These are phyloP conservation scores for Mastomys natalensis DNA, from an alignment of 2,113 vertebrate genomes.

Conservation along the genomic window DNA sequence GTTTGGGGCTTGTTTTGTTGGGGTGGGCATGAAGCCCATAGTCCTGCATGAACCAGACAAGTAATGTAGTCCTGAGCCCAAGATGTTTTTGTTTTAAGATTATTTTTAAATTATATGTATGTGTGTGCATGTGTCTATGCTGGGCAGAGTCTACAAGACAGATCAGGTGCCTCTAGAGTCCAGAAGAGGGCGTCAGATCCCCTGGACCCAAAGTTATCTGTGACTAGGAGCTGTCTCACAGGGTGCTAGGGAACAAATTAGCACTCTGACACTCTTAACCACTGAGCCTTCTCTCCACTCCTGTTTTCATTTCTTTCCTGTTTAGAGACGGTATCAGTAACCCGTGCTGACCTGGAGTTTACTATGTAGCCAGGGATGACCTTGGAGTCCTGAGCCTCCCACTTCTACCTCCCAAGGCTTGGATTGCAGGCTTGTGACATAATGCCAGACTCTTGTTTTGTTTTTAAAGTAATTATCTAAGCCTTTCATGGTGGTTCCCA, in stretches of 20 bases:
- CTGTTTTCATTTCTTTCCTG: background rate
- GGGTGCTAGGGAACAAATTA: background rate
- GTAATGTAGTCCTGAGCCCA: background rate
- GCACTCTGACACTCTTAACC: too few species aligned
- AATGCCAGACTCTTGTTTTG: background rate
- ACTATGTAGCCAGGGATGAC: background rate
- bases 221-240: too few species aligned
- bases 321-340: background rate
- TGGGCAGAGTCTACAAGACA: background rate
- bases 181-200: background rate
- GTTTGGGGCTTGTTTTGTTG: background rate
- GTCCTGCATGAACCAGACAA: background rate
- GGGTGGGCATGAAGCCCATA: background rate
- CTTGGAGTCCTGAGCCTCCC: background rate
- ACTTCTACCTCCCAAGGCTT: background rate
- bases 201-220: background rate
- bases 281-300: background rate
- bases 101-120: background rate
- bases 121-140: background rate
- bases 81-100: background rate
- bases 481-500: background rate
- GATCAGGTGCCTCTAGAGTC: background rate
- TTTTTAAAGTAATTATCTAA: slow-evolving; percentile 43
- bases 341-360: background rate
- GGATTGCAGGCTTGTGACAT: background rate